These are phyloP conservation scores for Coptodon bakossiorum DNA, from an alignment of 2,113 vertebrate genomes.

Conservation along the genomic window DNA sequence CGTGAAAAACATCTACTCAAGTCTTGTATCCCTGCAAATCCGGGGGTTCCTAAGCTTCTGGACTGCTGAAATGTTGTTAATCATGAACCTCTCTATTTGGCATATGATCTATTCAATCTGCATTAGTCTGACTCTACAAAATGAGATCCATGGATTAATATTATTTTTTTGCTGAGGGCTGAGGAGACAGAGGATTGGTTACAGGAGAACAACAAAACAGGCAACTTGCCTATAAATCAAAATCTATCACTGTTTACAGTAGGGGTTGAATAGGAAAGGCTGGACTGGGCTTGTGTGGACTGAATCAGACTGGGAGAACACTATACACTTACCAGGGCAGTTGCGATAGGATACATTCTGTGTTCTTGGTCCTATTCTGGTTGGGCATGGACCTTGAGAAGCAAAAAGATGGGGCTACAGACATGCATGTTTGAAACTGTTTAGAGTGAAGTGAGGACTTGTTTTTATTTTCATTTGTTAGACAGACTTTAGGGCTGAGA, in stretches of 20 bases:
- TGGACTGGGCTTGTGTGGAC: constrained; percentile 50
- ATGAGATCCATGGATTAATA: background rate
- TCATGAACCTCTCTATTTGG: constrained; percentile 50
- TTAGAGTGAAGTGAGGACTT: constrained; percentile 25
- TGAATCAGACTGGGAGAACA: constrained; percentile 55
- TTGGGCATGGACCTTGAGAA: constrained; percentile 72
- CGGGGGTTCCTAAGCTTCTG: constrained; percentile 48
- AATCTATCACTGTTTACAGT: constrained; percentile 31
- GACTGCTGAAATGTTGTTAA: constrained; percentile 37
- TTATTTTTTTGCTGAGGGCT: background rate
- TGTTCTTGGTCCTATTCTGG: constrained; percentile 70
- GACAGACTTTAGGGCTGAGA: background rate
- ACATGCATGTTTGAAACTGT: constrained; percentile 53
- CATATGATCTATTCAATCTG: constrained; percentile 17
- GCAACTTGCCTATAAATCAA: constrained; percentile 14
- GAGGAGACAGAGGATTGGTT: constrained; percentile 20
- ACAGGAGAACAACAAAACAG: constrained; percentile 30
- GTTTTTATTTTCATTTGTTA: background rate
- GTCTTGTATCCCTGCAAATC: constrained; percentile 53
- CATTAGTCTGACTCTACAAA: constrained; percentile 3
- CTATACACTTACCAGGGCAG: constrained; percentile 71
- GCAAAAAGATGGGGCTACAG: constrained; percentile 69
- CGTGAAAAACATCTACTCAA: constrained; percentile 60
- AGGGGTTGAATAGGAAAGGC: constrained; percentile 40
- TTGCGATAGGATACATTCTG: constrained; percentile 71